Evolutionary conservation across 2,888 invertebrate species (phyloP), one percentile per base, ranked within the genome.

Genomic region (Pristionchus arcanus): DNA sequence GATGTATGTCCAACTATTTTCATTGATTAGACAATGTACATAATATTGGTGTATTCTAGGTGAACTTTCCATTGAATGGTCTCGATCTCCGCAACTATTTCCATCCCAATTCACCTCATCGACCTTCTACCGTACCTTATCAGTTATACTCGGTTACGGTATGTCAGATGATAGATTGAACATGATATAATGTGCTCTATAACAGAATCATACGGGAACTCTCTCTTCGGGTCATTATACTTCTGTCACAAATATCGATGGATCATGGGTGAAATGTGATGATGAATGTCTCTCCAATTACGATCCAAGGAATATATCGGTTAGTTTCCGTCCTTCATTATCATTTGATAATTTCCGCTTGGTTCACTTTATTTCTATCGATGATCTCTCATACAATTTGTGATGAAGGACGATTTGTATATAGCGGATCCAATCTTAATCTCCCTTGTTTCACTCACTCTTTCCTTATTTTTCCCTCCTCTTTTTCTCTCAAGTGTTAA

Each of bases 151-250:
- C 87, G 1, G 87, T 87, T 87, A 71, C 71, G 42, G 87, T 87
- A 87, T 49, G 87, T 68, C 31, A 34, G 37, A 49, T 25, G 3
- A 42, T 15, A 66, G 15, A 86, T 37, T 86, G 87, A 71, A 13
- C 28, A 21, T 49, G 42, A 3, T 49, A 68, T 42, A 11, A 37
- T 34, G 25, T 66, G 9, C 13, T 7, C 42, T 11, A 7, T 49
- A 49, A 21, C 25, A 89, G 89, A 89, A 89, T 63, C 89, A 89
- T 81, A 89, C 89, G 59, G 89, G 89, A 59, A 59, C 81, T 37
- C 42, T 89, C 19, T 63, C 89, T 28, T 81, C 81, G 13, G 89
- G 89, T 37, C 89, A 89, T 81, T 89, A 89, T 34, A 89, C 89
- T 16, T 81, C 77, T 19, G 37, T 89, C 15, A 66, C 63, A 11